Evolutionary conservation across 2,113 vertebrate species (phyloP), one percentile per base, ranked within the genome.

Genomic region (Rousettus leschenaultii): DNA sequence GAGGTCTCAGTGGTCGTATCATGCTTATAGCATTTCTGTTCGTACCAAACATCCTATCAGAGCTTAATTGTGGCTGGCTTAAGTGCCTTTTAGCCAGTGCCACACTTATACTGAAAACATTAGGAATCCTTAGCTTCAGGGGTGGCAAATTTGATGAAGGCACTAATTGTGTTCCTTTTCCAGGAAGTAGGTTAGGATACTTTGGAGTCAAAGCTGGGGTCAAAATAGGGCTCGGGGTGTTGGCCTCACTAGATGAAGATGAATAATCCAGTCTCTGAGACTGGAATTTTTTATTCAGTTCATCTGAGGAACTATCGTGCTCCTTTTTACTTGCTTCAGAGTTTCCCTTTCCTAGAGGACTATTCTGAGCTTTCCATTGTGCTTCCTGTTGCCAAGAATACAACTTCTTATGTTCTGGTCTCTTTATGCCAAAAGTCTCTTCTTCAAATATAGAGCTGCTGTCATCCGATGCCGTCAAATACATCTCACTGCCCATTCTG

Each of bases 21-120:
- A 99, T 99, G 98, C 99, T 99, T 95, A 99, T 99, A n/a, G 99
- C 99, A 40, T 99, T 99, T 77, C 99, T 99, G 0, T 99, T 99
- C 33, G 98, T 98, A 14, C 99, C 99, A 75, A 99, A 99, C 61
- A 99, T 96, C 4, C 98, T 98, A 91, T 99, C 99, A 0, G 98
- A 99, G 97, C 99, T 98, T 97, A 99, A 94, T 7, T 99, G 99
- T 3, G 99, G 99, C 97, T 99, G 99, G 97, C 99, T 99, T n/a
- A 99, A 98, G 94, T 99, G 99, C 92, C 99, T 99, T 97, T 99
- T 99, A 40, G 99, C 98, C 90, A 99, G 91, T 0, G 98, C 98
- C 30, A 98, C 96, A 24, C 98, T 99, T 77, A 99, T 83, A 57
- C 98, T 98, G 35, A 99, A 98, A 33, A 98, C 97, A 1, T 98